phyloP scores from a whole-genome alignment of 1,140 invertebrate genomes.

The Onthophagus taurus region DNA sequence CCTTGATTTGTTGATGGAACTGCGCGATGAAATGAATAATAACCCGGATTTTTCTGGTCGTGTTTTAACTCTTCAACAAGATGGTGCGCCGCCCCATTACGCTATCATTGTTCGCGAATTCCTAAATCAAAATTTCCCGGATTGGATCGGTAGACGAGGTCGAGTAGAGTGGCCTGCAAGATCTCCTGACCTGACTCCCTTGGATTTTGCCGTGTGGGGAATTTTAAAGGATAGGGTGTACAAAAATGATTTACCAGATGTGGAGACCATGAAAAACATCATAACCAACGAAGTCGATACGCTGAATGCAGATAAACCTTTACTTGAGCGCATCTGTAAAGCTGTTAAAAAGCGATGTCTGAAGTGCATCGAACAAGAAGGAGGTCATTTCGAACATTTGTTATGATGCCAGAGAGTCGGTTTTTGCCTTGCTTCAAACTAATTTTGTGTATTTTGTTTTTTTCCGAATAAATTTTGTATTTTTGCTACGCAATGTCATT shows the following conservation, averaged over 20 bases:
- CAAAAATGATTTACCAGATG: slow-evolving; percentile 6
- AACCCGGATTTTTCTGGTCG: neutral
- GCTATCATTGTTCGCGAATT: slow-evolving; percentile 9
- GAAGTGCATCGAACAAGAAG: slow-evolving; percentile 12
- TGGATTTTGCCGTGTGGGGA: slow-evolving; percentile 13
- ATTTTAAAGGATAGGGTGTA: slow-evolving; percentile 14
- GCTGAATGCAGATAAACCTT: slow-evolving; percentile 4
- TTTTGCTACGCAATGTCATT: too few species aligned
- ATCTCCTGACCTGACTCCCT: slow-evolving; percentile 12
- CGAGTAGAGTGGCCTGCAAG: slow-evolving; percentile 6
- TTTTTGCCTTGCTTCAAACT: too few species aligned
- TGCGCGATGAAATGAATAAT: too few species aligned
- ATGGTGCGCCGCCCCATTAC: slow-evolving; percentile 9
- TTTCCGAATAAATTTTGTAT: too few species aligned
- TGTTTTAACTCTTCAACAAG: slow-evolving; percentile 8
- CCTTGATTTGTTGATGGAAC: too few species aligned
- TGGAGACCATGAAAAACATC: slow-evolving; percentile 11
- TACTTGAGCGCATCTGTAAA: slow-evolving; percentile 7
- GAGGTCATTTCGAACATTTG: slow-evolving; percentile 13
- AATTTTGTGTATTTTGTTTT: too few species aligned
- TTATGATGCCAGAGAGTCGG: too few species aligned
- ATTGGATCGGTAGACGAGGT: slow-evolving; percentile 12
- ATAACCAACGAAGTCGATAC: slow-evolving; percentile 13
- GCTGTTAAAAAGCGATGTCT: slow-evolving; percentile 11
- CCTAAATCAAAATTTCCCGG: slow-evolving; percentile 12